Evolutionary conservation across 2,113 vertebrate species (phyloP).

Genomic region (Engraulis encrasicolus): DNA sequence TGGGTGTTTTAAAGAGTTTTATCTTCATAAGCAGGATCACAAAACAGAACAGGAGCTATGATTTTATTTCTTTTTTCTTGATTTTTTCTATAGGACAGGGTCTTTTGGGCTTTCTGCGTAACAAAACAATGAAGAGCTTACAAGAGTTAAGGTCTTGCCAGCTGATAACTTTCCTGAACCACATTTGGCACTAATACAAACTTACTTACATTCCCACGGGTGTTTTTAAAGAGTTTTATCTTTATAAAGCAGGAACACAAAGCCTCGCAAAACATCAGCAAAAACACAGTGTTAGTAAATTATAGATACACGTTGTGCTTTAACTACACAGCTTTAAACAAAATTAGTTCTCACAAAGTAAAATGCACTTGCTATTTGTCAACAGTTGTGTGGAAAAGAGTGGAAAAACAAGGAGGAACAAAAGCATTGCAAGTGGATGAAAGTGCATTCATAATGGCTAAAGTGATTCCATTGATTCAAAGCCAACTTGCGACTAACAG

Average conservation of each 20-base stretch:
- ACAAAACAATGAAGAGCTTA: too few species aligned
- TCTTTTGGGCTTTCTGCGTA: too few species aligned
- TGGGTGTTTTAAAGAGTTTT: too few species aligned
- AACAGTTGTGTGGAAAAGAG: neutral
- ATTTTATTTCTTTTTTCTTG: too few species aligned
- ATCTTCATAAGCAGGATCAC: too few species aligned
- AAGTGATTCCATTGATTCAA: neutral
- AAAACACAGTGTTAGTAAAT: neutral
- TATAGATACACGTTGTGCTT: neutral
- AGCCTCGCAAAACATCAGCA: neutral
- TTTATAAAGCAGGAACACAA: neutral
- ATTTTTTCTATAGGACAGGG: too few species aligned
- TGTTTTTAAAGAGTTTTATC: neutral
- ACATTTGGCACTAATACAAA: too few species aligned
- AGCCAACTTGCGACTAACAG: neutral
- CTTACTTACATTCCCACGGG: too few species aligned
- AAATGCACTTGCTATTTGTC: neutral
- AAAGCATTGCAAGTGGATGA: neutral
- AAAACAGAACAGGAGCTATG: too few species aligned
- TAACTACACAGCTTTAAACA: neutral
- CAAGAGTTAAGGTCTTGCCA: too few species aligned
- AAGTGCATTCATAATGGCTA: neutral
- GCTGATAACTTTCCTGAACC: too few species aligned
- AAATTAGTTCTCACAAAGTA: neutral
- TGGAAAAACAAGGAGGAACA: too few species aligned